Evolutionary conservation across 1,140 invertebrate species (phyloP), one percentile per base, ranked within the genome.

Genomic region (Magallana gigas): DNA sequence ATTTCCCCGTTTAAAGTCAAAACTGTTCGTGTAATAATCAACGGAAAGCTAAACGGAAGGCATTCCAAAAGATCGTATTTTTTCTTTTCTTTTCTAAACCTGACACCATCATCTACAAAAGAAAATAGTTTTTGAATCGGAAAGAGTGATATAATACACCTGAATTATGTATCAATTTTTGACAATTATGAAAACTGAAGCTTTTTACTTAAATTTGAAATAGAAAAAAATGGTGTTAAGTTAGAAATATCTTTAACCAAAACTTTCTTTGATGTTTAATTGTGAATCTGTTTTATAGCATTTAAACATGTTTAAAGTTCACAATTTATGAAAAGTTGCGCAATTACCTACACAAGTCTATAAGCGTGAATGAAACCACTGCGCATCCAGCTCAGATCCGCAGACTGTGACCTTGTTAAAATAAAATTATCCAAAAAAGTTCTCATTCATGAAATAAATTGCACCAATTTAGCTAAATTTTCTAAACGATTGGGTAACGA

Each of bases 361-460:
- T 76, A 29, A 12, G 68, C 1, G 68, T 76, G 68, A 76, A 76
- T 76, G 29, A 76, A 76, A 29, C 68, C 60, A 14, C 60, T 64
- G 60, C 60, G 18, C 18, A 16, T 64, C 18, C 23, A 18, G 23
- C 23, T 76, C 8, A 76, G 68, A 76, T 76, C 68, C 68, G 68
- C 23, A 76, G 68, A 76, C 68, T 76, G 68, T 76, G 68, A 76
- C 18, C 68, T 76, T 76, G 23, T 76, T 76, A 76, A 76, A 76
- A 76, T 76, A 76, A 76, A 76, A 76, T 76, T 76, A 76, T 23
- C 18, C 23, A 23, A 29, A 23, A 76, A 76, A 29, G 36, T 29
- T 76, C 68, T 76, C 23, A 76, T 76, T 76, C 68, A 76, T 76
- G 36, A 29, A 76, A 76, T 76, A 76, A 76, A 76, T 76, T 76